These are phyloP conservation scores for Sapayoa aenigma DNA, from an alignment of 2,113 vertebrate genomes.

Conservation along the genomic window DNA sequence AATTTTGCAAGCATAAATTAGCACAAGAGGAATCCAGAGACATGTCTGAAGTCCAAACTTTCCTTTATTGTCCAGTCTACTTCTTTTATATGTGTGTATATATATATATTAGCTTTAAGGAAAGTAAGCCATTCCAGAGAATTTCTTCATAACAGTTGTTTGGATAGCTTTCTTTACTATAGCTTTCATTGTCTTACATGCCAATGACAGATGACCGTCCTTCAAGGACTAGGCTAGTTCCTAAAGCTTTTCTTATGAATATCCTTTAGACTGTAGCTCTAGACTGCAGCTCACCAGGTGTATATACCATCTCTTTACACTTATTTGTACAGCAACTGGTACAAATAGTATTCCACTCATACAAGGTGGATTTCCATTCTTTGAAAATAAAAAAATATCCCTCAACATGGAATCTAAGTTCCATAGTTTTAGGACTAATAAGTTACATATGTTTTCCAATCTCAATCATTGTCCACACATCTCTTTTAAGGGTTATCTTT, in stretches of 20 bases:
- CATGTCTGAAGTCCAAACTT: background rate
- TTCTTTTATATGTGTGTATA: background rate
- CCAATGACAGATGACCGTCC: background rate
- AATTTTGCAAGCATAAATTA: background rate
- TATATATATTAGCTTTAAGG: background rate
- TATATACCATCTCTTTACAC: background rate
- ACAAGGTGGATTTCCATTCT: background rate
- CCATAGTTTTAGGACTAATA: background rate
- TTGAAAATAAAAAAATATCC: background rate
- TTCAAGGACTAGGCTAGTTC: background rate
- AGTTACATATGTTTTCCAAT: background rate
- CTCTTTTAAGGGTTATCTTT: background rate
- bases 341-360: background rate
- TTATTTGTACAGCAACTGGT: background rate
- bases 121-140: background rate
- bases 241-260: background rate
- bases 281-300: background rate
- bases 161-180: background rate
- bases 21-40: background rate
- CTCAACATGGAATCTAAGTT: background rate
- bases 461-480: accelerated
- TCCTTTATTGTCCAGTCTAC: background rate
- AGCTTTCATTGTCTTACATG: background rate
- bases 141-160: background rate
- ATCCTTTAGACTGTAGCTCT: background rate